Base-by-base conservation (phyloP, 2,888 invertebrate species). In the Eupithecia subfuscata region DNA sequence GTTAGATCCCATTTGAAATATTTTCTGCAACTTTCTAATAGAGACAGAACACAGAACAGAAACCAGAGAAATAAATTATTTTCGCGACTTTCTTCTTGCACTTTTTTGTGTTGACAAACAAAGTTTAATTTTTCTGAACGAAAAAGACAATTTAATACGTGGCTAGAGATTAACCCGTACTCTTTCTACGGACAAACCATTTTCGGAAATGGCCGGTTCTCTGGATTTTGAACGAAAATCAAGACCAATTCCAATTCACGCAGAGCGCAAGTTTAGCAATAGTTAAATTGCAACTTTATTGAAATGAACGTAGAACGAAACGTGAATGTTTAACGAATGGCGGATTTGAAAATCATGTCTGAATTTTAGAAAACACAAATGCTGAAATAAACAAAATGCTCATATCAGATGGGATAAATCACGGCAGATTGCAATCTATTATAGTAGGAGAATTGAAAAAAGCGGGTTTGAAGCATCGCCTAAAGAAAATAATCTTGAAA, bases 391-490 rank as follows among this genome's bases (percentile, higher is more conserved):
- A 85, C 83, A 88, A 91, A 89, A 95, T 95, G 95, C 88, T 95
- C 82, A 91, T 95, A 89, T 94, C 94, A 76, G 95, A 95, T 84
- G 93, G 95, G 75, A 92, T 94, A 79, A 95, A 95, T 87, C 92
- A 93, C 80, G 89, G 91, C 45, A 94, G 95, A 88, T 85, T 95
- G 76, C 95, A 95, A 85, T 90, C 91, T 77, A 94, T 96, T 80
- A 96, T 97, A 73, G 93, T 96, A 25, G 95, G 95, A 78, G 96
- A 97, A 89, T 91, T 97, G 69, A 96, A 96, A 84, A 95, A 95
- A 85, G 95, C 96, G 71, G 97, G 97, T 63, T 95, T 97, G 81
- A 97, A 97, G 88, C 96, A 96, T 87, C 95, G 97, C 71, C 90
- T 96, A 69, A 97, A 97, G 86, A 97, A 97, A 86, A 92, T 92